Base-by-base conservation (phyloP, 2,888 invertebrate genomes). In the Macroteleia sp. region DNA sequence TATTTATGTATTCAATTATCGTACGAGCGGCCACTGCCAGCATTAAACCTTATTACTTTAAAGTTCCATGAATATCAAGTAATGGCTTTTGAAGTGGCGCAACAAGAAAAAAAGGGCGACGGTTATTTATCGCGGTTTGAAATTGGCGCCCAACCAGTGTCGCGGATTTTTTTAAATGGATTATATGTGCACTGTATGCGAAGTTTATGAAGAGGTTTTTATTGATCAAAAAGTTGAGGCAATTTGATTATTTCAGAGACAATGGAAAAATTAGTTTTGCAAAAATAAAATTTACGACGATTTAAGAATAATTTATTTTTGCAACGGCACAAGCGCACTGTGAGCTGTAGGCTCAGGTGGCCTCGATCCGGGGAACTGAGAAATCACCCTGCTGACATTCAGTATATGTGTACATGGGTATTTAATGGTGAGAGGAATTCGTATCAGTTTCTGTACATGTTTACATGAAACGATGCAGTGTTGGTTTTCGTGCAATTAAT, bases 341-440 rank as follows among this genome's bases (percentile, higher is more conserved):
- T 87, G 88, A 89, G 89, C 88, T 89, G 87, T 85, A 87, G 83
- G 87, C 87, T 89, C 85, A 57, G 67, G 77, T 84, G 62, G 36
- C 57, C 57, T 50, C 56, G 66, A 78, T 73, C 50, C 28, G 50
- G 4, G 16, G 19, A 64, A 14, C 52, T 16, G 12, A 32, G 19
- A 14, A 52, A 28, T 41, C 39, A 20, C 54, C 32, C 36, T 48
- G 54, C 36, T 6, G 22, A 34, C 41, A 91, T 92, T 88, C 87
- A 84, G 85, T 88, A 87, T 87, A 82, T 57, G 25, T 75, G 69
- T 62, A 48, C 42, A 36, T 62, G 44, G 61, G 54, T 56, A 75
- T 74, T 32, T 20, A 17, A 17, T n/a, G n/a, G 44, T 20, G 39
- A 57, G 48, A 30, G 32, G 5, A 44, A 30, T 39, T 44, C 36